Evolutionary conservation across 2,797 vertebrate species (phyloP).

Genomic region (Brotula barbata): DNA sequence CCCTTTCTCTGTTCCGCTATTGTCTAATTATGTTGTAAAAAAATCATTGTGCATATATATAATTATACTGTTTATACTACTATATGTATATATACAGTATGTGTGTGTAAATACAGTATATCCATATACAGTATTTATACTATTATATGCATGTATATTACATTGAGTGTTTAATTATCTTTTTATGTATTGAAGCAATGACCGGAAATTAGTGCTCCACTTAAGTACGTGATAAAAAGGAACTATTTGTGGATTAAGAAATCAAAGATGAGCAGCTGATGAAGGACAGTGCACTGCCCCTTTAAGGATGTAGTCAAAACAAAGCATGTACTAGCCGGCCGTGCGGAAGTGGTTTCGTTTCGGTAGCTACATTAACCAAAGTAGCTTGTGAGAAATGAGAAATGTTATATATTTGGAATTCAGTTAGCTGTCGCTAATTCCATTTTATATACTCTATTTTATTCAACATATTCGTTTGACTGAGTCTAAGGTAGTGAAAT

Average conservation of each 20-base stretch:
- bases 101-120: no score
- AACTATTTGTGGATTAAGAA: neutral
- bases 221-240: no score
- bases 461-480: constrained; percentile 13
- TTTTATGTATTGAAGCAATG: no score
- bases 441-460: neutral
- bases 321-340: constrained; percentile 68
- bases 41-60: no score
- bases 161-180: no score
- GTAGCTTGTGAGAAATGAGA: constrained; percentile 53
- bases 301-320: constrained; percentile 78
- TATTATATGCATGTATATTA: no score
- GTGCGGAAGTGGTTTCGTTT: constrained; percentile 70
- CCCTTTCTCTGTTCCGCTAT: no score
- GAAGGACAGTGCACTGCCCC: constrained; percentile 46
- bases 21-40: no score
- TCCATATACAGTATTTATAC: no score
- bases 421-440: constrained; percentile 11
- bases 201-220: no score
- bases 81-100: no score
- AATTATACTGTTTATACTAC: no score
- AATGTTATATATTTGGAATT: constrained; percentile 24
- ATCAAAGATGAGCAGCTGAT: neutral
- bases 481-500: constrained; percentile 18
- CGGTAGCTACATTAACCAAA: constrained; percentile 24